A percentile compares a stretch with the other conserved stretches of the same genome.
These are phyloP conservation scores for Contarinia nasturtii DNA, from an alignment of 1,140 invertebrate genomes.

Conservation along the genomic window DNA sequence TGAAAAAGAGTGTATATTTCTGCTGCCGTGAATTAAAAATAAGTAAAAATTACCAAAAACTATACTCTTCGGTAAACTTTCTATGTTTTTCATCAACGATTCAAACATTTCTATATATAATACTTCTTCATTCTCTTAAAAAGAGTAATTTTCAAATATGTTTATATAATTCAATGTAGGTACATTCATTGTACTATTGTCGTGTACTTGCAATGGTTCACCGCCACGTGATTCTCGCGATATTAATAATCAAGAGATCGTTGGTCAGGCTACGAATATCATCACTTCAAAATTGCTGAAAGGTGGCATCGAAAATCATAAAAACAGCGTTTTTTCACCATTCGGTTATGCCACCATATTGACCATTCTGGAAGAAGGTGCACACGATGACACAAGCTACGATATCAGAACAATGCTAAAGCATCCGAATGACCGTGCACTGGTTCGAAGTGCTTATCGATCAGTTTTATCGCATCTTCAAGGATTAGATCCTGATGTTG, in stretches of 20 bases:
- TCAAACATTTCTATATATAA: no score
- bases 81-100: no score
- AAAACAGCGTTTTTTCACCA: conserved; percentile 40
- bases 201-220: neutral
- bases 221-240: neutral
- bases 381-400: conserved; percentile 31
- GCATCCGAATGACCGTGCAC: conserved; percentile 26
- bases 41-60: no score
- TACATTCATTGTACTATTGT: no score
- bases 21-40: no score
- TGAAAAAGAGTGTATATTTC: no score
- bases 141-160: no score
- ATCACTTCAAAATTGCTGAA: conserved; percentile 18
- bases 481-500: conserved; percentile 16
- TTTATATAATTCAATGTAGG: no score
- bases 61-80: no score
- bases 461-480: conserved; percentile 4
- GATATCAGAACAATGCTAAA: conserved; percentile 33
- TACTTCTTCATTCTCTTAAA: no score
- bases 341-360: conserved; percentile 37
- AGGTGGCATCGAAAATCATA: conserved; percentile 27
- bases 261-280: conserved; percentile 13
- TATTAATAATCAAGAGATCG: neutral
- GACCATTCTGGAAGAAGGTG: conserved; percentile 36
- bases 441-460: neutral